Evolutionary conservation across 2,797 vertebrate genomes (phyloP), one percentile per base, ranked within the genome.

Genomic region (Acanthiza pusilla): DNA sequence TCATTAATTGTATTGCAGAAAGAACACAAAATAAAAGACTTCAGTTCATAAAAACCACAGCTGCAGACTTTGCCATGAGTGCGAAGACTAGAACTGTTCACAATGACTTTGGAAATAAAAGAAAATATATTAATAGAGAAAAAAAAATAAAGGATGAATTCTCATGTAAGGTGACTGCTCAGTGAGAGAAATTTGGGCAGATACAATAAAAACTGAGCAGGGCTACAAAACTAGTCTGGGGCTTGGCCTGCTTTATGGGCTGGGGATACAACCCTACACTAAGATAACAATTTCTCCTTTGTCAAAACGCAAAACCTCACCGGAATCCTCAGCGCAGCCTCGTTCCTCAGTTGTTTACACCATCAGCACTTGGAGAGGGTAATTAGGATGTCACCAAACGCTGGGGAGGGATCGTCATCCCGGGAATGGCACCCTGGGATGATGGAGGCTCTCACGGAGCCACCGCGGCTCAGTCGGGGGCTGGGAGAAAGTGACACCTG

Each of bases 221-320:
- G 29, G 21, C 10, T 65, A 4, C 6, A 66, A 75, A 81, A 62
- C 6, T 9, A 16, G 7, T 65, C 13, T 1, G 10, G 5, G 29
- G 0, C 21, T 77, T 55, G 32, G 34, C 20, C 7, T 48, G 53
- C 6, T 3, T 70, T 2, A 3, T 16, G 25, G 16, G 3, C 2
- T 51, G 74, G 14, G n/a, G 45, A 3, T 13, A n/a, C 2, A 10
- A 9, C 21, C 26, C 22, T 1, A 3, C 2, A 6, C 7, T 19
- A 8, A 45, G 26, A 14, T 25, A n/a, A 29, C 10, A 13, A 1
- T 15, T 82, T 47, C 25, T 79, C 43, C 19, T 42, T 32, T 58
- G 51, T 26, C 23, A 29, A 70, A 63, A 53, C 4, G 13, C 16
- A 38, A 6, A 76, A 3, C 11, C 8, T 62, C 38, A 6, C 25